These are phyloP conservation scores for Abrostola tripartita DNA, from an alignment of 2,888 invertebrate genomes.

Conservation along the genomic window DNA sequence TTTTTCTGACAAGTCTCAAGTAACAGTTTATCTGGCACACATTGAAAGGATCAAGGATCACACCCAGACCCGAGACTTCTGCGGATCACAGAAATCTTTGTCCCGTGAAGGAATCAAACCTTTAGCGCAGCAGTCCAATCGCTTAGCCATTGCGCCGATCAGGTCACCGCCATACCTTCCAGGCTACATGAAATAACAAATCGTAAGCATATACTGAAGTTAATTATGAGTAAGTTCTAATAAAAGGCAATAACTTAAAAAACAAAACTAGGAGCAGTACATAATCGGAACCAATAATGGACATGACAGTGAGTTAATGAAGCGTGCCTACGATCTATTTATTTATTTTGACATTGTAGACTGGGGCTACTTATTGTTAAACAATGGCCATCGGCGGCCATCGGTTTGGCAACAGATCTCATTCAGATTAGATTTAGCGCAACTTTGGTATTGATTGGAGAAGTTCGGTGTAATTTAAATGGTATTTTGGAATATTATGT, in stretches of 20 bases:
- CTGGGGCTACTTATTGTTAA: conserved; percentile 18
- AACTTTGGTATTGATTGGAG: conserved; percentile 2
- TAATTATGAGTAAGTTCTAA: no score
- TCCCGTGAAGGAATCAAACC: no score
- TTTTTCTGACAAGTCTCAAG: no score
- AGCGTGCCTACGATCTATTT: conserved; percentile 35
- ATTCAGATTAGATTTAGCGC: conserved; percentile 20
- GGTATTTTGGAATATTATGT: neutral
- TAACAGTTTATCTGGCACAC: no score
- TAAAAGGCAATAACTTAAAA: neutral
- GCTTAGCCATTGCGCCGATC: no score
- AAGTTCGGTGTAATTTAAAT: conserved; percentile 2
- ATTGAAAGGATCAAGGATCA: no score
- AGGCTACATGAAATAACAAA: no score
- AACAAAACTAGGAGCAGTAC: neutral
- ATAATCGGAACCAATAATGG: neutral
- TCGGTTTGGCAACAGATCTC: conserved; percentile 26
- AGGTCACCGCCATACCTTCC: no score
- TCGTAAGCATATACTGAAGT: no score
- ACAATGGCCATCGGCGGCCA: conserved; percentile 25
- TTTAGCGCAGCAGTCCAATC: no score
- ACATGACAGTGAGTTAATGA: conserved; percentile 15
- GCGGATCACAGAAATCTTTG: no score
- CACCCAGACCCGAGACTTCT: no score
- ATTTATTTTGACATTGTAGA: neutral